phyloP scores from a whole-genome alignment of 2,888 invertebrate genomes.

The Hydrotaea cyrtoneurina region DNA sequence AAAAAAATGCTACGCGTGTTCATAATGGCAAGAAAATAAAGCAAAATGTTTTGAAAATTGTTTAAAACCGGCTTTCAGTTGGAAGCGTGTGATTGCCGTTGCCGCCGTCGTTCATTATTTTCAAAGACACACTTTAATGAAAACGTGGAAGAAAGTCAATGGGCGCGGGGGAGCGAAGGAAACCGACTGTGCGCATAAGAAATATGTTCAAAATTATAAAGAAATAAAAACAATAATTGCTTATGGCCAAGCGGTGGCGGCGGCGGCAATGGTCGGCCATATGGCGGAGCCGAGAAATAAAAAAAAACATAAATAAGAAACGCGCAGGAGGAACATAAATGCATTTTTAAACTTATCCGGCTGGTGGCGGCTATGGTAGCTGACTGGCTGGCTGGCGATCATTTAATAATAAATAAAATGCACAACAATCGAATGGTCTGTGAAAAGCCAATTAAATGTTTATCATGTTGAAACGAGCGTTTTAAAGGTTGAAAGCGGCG shows the following conservation, averaged over 20 bases:
- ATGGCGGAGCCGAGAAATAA: background rate
- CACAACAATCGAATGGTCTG: background rate
- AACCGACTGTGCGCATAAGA: too few relatives aligned
- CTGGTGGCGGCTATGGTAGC: background rate
- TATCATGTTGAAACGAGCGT: background rate
- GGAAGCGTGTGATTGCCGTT: too few relatives aligned
- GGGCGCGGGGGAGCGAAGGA: background rate
- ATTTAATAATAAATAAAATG: constrained; percentile 32
- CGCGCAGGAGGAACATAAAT: constrained; percentile 1
- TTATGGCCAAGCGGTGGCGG: background rate
- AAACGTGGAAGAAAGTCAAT: background rate
- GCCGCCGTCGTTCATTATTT: background rate
- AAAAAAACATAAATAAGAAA: too few relatives aligned
- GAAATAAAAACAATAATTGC: constrained; percentile 33
- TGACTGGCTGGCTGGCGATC: background rate
- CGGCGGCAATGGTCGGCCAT: background rate
- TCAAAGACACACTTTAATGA: background rate
- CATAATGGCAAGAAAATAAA: background rate
- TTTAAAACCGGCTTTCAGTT: constrained; percentile 11
- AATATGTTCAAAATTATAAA: background rate
- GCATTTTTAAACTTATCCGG: constrained; percentile 9
- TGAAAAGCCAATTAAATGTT: constrained; percentile 24
- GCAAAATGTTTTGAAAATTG: background rate
- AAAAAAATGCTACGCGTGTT: constrained; percentile 18
- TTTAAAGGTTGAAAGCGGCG: constrained; percentile 44